phyloP scores from a whole-genome alignment of 2,797 vertebrate species.

The Heterohyrax brucei region DNA sequence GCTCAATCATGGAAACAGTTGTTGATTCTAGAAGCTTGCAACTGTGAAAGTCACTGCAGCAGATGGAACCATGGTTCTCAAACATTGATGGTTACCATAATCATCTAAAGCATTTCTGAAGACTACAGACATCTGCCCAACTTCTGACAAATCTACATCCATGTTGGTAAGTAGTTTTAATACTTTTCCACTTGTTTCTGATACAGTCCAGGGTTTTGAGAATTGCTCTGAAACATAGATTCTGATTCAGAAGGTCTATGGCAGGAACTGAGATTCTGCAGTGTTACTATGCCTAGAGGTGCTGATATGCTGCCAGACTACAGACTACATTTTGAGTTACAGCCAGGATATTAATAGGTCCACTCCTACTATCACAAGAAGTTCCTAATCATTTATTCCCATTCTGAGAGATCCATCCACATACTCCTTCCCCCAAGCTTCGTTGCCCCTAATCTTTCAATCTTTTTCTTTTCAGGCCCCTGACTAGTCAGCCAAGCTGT shows the following conservation, averaged over 20 bases:
- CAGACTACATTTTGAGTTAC: no score
- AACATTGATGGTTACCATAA: not conserved
- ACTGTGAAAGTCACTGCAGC: not conserved
- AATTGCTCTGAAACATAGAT: not conserved
- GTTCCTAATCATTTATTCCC: not conserved
- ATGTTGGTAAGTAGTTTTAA: not conserved
- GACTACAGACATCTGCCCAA: not conserved
- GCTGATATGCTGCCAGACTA: no score
- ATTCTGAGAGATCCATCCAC: not conserved
- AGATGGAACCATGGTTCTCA: not conserved
- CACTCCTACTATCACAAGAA: not conserved
- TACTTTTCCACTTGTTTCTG: not conserved
- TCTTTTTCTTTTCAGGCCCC: not conserved
- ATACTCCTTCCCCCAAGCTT: not conserved
- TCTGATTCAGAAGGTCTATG: no score
- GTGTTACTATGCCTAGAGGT: no score
- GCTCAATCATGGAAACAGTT: not conserved
- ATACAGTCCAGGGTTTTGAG: not conserved
- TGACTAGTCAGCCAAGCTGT: not conserved
- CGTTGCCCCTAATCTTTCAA: not conserved
- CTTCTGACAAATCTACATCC: not conserved
- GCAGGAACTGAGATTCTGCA: no score
- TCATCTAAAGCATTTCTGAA: not conserved
- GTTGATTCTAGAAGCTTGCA: not conserved
- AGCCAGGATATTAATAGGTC: no score